A percentile compares a stretch with the other conserved stretches of the same genome.
These are phyloP conservation scores for Polymixis flavicincta DNA, from an alignment of 2,888 invertebrate species.

Conservation along the genomic window DNA sequence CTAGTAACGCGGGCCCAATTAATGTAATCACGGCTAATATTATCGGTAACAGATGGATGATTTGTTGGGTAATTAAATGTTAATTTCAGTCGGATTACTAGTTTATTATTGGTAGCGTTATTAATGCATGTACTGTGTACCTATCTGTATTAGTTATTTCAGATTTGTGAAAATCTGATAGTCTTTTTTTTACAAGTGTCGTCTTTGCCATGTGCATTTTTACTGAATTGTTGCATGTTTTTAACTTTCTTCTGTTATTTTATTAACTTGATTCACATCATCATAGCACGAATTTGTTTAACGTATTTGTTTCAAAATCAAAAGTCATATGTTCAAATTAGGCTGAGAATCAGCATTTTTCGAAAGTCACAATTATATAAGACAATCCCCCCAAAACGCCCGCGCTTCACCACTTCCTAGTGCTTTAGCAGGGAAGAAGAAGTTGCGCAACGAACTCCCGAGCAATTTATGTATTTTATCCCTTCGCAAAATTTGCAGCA, in stretches of 20 bases:
- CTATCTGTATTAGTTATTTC: not conserved
- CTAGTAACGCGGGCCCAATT: conserved; percentile 44
- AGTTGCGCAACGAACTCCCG: too few species aligned
- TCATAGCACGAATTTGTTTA: not conserved
- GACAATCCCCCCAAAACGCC: too few species aligned
- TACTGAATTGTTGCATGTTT: not conserved
- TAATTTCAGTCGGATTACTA: conserved; percentile 11
- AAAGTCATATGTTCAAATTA: too few species aligned
- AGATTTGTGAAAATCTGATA: not conserved
- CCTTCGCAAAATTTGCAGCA: not conserved
- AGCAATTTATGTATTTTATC: not conserved
- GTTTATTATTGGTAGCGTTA: conserved; percentile 4
- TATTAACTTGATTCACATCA: not conserved
- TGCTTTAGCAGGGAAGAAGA: too few species aligned
- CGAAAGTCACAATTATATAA: too few species aligned
- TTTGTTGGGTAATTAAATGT: conserved; percentile 30
- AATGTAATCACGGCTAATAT: conserved; percentile 50
- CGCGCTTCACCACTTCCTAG: too few species aligned
- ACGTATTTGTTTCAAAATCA: not conserved
- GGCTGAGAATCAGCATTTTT: too few species aligned
- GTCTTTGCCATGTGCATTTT: not conserved
- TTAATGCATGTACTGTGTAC: not conserved
- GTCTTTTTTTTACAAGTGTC: not conserved
- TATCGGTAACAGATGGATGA: conserved; percentile 42
- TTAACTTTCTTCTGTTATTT: not conserved